Evolutionary conservation across 2,797 vertebrate species (phyloP).

Genomic region (Lutjanus campechanus): DNA sequence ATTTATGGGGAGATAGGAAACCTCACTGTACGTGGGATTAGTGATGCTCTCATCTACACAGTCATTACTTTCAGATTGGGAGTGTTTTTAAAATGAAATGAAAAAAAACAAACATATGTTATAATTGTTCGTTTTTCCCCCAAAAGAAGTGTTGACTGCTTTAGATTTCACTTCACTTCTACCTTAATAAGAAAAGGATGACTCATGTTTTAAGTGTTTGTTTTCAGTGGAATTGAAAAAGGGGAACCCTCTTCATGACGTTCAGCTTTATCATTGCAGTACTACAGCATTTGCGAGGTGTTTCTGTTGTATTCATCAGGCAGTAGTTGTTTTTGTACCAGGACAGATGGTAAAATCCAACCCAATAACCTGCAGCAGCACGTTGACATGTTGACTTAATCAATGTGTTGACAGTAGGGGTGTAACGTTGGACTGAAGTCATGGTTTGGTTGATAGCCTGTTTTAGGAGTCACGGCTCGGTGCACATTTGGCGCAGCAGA

Average conservation of each 20-base stretch:
- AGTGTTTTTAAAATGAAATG: too few relatives aligned
- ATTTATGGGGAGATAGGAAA: conserved; percentile 1
- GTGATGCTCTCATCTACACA: background rate
- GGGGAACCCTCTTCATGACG: too few relatives aligned
- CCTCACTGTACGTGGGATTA: background rate
- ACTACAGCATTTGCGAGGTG: background rate
- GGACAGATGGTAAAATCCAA: background rate
- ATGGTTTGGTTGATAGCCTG: too few relatives aligned
- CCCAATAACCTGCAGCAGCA: background rate
- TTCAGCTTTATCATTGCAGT: background rate
- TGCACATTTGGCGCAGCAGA: too few relatives aligned
- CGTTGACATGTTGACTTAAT: background rate
- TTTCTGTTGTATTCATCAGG: background rate
- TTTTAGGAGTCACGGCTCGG: too few relatives aligned
- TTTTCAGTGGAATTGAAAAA: background rate
- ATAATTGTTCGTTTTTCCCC: background rate
- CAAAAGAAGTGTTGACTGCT: background rate
- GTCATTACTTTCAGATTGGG: background rate
- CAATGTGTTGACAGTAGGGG: background rate
- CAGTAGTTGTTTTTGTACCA: background rate
- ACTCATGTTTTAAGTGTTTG: conserved; percentile 1
- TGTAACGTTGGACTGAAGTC: background rate
- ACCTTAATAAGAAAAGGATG: background rate
- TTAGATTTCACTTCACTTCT: background rate
- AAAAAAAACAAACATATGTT: too few relatives aligned